Percentiles rank a stretch among this genome's conserved stretches.
These are phyloP conservation scores for Bombus superbus DNA, from an alignment of 1,140 invertebrate genomes.

Conservation along the genomic window DNA sequence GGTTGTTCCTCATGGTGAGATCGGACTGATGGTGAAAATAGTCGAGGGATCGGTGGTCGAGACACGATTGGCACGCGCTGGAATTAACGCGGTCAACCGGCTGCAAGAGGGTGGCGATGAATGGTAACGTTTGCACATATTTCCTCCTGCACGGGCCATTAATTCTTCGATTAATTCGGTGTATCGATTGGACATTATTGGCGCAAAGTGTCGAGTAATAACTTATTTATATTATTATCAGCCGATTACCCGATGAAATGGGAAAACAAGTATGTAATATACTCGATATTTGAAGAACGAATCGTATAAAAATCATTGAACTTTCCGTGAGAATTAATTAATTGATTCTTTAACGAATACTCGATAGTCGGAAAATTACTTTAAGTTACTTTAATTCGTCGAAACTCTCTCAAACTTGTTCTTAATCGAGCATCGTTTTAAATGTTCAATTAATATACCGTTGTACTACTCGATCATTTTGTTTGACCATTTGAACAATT, in stretches of 20 bases:
- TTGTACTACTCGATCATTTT: not conserved
- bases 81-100: conserved; percentile 35
- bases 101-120: not conserved
- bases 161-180: conserved; percentile 15
- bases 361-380: not conserved
- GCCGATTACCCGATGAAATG: not conserved
- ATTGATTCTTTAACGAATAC: not conserved
- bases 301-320: not conserved
- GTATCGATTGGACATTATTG: conserved; percentile 20
- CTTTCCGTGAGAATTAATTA: not conserved
- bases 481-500: not conserved
- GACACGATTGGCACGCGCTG: conserved; percentile 34
- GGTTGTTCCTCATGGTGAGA: not conserved
- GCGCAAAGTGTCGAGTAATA: not conserved
- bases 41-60: conserved; percentile 34
- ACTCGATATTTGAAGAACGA: not conserved
- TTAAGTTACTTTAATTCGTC: too few species aligned
- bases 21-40: conserved; percentile 5
- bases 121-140: not conserved
- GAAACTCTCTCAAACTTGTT: too few species aligned
- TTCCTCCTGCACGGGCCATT: not conserved
- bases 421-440: not conserved
- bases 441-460: not conserved
- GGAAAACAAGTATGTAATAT: not conserved
- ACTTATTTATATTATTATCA: not conserved